Base-by-base conservation (phyloP, 1,140 invertebrate species). In the Phthorimaea operculella region DNA sequence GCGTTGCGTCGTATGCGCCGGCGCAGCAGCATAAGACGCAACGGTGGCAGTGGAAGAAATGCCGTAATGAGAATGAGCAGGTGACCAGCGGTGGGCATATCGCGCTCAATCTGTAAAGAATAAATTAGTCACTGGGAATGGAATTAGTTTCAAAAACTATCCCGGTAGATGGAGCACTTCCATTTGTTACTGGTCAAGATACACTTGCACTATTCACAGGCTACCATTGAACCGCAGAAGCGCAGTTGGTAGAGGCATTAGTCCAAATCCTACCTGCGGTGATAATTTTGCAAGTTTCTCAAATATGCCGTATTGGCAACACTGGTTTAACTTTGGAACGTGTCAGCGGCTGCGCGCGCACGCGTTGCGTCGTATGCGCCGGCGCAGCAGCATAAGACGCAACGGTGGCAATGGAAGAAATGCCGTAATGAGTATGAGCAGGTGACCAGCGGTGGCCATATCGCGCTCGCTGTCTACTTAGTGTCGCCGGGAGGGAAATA, bases 341-440 rank as follows among this genome's bases (percentile, higher is more conserved):
- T 57, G 57, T 42, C 47, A 4, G 10, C 10, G 52, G 10, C 33
- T 60, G 68, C 64, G 63, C 74, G 77, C 74, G 69, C 73, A 65
- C 58, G 72, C 21, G 21, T 28, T 28, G 2, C 21, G 8, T 21
- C 59, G 68, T 63, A 62, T 75, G 77, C 74, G 69, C 73, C 64
- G 55, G 72, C 65, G 70, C 69, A 69, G 47, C 21, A 28, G 21
- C n/a, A n/a, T n/a, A n/a, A n/a, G 55, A 70, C 65, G 70, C 69
- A 69, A 42, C 21, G 6, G 21, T 28, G 12, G 36, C 55, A 39
- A 57, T 62, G 57, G 16, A 47, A 47, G 44, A 70, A 66, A 66
- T 71, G 63, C 66, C 53, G 58, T 78, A 78, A 80, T 72, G 74
- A 76, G 73, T 72, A 76, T 74, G 70, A 74, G 74, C 44, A 9